Evolutionary conservation across 2,888 invertebrate genomes (phyloP), one percentile per base, ranked within the genome.

Genomic region (Chrysomela aeneicollis): DNA sequence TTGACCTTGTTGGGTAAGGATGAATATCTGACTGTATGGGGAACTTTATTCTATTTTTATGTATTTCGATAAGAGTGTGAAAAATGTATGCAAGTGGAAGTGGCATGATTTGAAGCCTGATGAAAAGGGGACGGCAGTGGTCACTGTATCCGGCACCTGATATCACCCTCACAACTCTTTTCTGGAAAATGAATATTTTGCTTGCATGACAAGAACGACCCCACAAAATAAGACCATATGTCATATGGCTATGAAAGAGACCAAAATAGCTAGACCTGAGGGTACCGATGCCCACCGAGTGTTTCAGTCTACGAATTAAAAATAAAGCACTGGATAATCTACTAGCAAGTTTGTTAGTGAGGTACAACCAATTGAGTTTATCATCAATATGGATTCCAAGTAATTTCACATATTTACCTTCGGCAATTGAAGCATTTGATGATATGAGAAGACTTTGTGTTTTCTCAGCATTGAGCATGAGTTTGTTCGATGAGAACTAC

Each of bases 61-160:
- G 42, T 42, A 42, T 42, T 42, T 42, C 42, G 12, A 42, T 15
- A 42, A 42, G 42, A n/a, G 42, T 42, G 42, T 42, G 42, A 42
- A 42, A 42, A 42, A 42, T 42, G 6, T 42, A 42, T 42, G 42
- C 42, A 42, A 15, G 9, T 42, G 42, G 42, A 42, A 42, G 42
- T 42, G 42, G 42, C 42, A 42, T 42, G 42, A 42, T 42, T 42
- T 42, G 42, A n/a, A 42, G 42, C 42, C 42, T 42, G 42, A 42
- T 42, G 42, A 42, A 42, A 15, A 42, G 42, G 42, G 42, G 42
- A 42, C 42, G 42, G 42, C 42, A 42, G 42, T 42, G 42, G n/a
- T 42, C 42, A 42, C 42, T 42, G 42, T 42, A 42, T 4, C 42
- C 42, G 42, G 42, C n/a, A 42, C 42, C 15, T 15, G 42, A 15